phyloP scores from a whole-genome alignment of 2,888 invertebrate genomes.

The Spilosoma lubricipeda region DNA sequence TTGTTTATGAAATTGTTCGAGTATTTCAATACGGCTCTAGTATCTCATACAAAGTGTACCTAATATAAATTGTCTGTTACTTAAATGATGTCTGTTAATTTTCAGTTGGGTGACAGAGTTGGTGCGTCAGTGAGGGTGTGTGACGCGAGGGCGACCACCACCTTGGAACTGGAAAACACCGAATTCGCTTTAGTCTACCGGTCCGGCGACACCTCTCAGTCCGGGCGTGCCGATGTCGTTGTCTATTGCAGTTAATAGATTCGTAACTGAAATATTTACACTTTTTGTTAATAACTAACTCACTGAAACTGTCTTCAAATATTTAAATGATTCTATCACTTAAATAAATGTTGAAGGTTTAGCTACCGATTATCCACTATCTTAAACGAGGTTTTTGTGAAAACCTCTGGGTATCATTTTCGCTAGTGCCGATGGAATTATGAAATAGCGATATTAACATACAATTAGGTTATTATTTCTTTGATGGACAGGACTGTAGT shows the following conservation, averaged over 20 bases:
- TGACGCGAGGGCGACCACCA: background rate
- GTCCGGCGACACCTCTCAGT: background rate
- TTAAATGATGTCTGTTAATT: background rate
- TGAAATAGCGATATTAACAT: too few species aligned
- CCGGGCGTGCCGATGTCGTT: background rate
- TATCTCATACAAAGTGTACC: background rate
- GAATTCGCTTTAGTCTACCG: background rate
- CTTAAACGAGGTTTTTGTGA: too few species aligned
- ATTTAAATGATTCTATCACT: background rate
- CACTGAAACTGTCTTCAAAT: background rate
- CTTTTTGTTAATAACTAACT: background rate
- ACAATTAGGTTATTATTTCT: too few species aligned
- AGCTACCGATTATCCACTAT: too few species aligned
- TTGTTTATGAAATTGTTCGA: too few species aligned
- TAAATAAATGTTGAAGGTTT: background rate
- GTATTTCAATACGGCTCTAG: too few species aligned
- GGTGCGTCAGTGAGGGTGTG: conserved; percentile 14
- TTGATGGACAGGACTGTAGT: too few species aligned
- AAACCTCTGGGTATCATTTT: too few species aligned
- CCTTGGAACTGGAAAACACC: background rate
- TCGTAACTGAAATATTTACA: too few species aligned
- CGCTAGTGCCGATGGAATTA: too few species aligned
- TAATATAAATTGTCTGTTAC: background rate
- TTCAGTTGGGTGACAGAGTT: background rate
- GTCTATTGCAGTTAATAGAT: conserved; percentile 6